Evolutionary conservation across 2,113 vertebrate species (phyloP), one percentile per base, ranked within the genome.

Genomic region (Callipepla squamata): DNA sequence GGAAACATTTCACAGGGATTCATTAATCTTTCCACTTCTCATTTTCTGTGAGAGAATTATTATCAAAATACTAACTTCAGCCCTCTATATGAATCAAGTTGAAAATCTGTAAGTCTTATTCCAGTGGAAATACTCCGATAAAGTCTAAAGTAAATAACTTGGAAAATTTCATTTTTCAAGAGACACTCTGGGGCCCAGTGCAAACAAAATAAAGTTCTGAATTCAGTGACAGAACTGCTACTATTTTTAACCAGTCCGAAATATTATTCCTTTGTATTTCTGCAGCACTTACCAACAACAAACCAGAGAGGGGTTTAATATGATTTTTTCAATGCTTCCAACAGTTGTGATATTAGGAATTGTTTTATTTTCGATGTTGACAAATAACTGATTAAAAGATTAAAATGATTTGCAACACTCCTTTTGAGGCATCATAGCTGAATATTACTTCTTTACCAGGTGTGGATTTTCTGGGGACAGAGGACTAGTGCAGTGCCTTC

Each of bases 21-120:
- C 81, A 48, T 82, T 84, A 20, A 13, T 69, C 82, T 86, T 89
- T 69, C 40, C 40, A 51, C 19, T 75, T 38, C 55, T 78, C 77
- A 67, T 51, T 59, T 78, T 13, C 62, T 84, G 5, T 79, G 36
- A 65, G 20, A 95, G 91, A 79, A 61, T 3, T 87, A 15, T 57
- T 87, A 68, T 36, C 74, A 92, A 89, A 91, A 65, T 87, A 75
- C 40, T 91, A 14, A 79, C 74, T 75, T 89, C 32, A 30, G 14
- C 13, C 38, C 72, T 89, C 34, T 72, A 13, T 59, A 61, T 65
- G 62, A 79, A 44, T 0, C 0, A 2, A 76, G 51, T 36, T 51
- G 74, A 84, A 89, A 76, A 36, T 85, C 22, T 75, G 84, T 81
- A 3, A 5, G 20, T 47, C 32, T 55, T 90, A 20, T 50, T 21